These are phyloP conservation scores for Netelia virgata DNA, from an alignment of 2,888 invertebrate species.

Conservation along the genomic window DNA sequence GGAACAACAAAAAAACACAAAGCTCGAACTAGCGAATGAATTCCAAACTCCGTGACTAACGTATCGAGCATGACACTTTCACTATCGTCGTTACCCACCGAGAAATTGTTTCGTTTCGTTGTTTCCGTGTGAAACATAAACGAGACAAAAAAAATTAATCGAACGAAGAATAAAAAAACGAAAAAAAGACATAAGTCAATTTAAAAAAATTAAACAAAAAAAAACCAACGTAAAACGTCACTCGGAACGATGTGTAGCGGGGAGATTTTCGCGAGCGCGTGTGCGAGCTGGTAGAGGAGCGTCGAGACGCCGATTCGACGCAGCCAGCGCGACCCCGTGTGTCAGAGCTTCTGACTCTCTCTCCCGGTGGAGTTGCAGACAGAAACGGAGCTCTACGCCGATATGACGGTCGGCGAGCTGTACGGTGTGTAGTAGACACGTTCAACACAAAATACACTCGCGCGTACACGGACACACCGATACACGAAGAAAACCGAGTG, in stretches of 20 bases:
- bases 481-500: conserved; percentile 57
- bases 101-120: neutral
- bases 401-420: conserved; percentile 79
- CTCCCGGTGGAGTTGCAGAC: conserved; percentile 80
- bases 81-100: neutral
- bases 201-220: conserved; percentile 26
- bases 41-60: neutral
- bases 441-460: conserved; percentile 52
- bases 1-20: neutral
- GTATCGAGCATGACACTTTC: conserved; percentile 28
- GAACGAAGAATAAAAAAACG: neutral
- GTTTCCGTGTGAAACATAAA: neutral
- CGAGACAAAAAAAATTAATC: too few species aligned
- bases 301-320: conserved; percentile 73
- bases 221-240: conserved; percentile 39
- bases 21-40: conserved; percentile 3
- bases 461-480: conserved; percentile 57
- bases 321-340: conserved; percentile 77
- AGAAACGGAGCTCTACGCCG: conserved; percentile 82
- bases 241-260: conserved; percentile 28
- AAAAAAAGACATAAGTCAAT: conserved; percentile 24
- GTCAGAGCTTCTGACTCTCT: conserved; percentile 80
- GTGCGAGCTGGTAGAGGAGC: conserved; percentile 58
- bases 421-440: conserved; percentile 57
- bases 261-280: conserved; percentile 55